phyloP scores from a whole-genome alignment of 2,113 vertebrate genomes.

The Pelmatolapia mariae region DNA sequence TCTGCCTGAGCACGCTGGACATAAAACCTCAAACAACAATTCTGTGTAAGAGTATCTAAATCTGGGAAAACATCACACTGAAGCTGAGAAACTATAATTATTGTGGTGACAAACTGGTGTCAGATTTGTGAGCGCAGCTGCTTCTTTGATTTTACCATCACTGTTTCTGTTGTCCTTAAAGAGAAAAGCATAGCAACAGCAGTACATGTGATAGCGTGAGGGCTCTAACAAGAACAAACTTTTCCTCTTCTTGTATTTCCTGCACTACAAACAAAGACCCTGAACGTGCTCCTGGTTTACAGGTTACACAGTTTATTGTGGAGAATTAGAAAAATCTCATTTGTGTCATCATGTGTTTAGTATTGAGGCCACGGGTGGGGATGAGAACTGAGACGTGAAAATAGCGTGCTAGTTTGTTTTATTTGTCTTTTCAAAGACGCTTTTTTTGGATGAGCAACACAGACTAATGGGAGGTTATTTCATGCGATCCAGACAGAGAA shows the following conservation, averaged over 20 bases:
- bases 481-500: not conserved
- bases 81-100: not conserved
- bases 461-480: not conserved
- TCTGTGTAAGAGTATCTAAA: not conserved
- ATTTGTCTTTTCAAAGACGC: not conserved
- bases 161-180: not conserved
- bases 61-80: not conserved
- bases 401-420: not conserved
- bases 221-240: not conserved
- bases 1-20: not conserved
- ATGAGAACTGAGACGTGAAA: not conserved
- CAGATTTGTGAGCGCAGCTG: not conserved
- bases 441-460: not conserved
- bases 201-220: fast-evolving
- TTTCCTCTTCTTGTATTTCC: not conserved
- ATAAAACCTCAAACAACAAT: not conserved
- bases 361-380: not conserved
- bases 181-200: not conserved
- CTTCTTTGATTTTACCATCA: not conserved
- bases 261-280: not conserved
- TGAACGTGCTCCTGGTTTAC: not conserved
- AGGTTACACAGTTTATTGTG: not conserved
- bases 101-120: not conserved
- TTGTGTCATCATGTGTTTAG: not conserved
- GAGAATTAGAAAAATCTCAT: not conserved